A percentile compares a stretch with the other conserved stretches of the same genome.
Evolutionary conservation across 2,797 vertebrate genomes (phyloP).

Genomic region (Xenopus petersii): DNA sequence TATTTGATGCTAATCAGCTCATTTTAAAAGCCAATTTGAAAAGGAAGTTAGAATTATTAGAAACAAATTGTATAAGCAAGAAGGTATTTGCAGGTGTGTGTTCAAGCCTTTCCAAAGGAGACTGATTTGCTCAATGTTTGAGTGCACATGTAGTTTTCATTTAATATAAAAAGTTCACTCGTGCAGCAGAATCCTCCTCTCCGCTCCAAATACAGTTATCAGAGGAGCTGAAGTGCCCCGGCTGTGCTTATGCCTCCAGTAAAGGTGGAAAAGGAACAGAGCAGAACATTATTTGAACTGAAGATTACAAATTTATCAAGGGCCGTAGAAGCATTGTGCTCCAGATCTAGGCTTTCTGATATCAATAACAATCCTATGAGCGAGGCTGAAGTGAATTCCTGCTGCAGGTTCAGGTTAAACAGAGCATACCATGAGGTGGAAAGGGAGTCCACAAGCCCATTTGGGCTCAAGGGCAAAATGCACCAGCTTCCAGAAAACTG

Average conservation of each 20-base stretch:
- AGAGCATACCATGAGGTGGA: too few relatives aligned
- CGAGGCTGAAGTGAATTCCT: too few relatives aligned
- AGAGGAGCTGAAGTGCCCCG: background rate
- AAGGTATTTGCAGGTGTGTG: background rate
- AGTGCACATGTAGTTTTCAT: background rate
- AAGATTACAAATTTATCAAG: too few relatives aligned
- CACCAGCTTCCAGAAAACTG: too few relatives aligned
- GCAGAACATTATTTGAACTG: background rate
- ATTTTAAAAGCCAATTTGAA: slow-evolving; percentile 14
- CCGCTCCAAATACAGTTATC: background rate
- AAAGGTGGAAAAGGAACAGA: background rate
- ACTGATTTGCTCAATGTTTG: slow-evolving; percentile 3
- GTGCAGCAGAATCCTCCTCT: background rate
- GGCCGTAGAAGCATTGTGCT: too few relatives aligned
- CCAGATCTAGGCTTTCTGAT: too few relatives aligned
- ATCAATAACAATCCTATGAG: too few relatives aligned
- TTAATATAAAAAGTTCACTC: background rate
- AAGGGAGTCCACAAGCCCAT: too few relatives aligned
- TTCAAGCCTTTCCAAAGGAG: background rate
- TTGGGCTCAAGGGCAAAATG: too few relatives aligned
- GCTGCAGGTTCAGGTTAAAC: too few relatives aligned
- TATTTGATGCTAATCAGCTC: slow-evolving; percentile 4
- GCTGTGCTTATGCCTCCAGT: background rate
- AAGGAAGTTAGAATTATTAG: slow-evolving; percentile 16
- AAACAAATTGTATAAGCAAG: background rate